Conservation (phyloP, 2,888 invertebrate genomes). For the Gastrophysa polygoni region DNA sequence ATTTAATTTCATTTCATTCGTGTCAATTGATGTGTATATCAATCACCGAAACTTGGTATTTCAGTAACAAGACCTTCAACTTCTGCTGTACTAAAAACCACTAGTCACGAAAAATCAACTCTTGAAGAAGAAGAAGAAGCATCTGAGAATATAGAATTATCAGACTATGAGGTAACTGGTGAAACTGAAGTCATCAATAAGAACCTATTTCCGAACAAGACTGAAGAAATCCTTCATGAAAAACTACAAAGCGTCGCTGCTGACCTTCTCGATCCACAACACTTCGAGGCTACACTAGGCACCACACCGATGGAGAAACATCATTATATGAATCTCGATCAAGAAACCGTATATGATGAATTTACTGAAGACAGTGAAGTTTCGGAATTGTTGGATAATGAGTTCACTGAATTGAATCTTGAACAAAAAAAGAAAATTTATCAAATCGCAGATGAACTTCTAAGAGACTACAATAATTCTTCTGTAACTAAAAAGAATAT, state of each 20-base stretch:
- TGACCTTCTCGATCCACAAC: slow-evolving; percentile 10
- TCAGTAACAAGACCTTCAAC: not conserved
- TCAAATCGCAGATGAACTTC: slow-evolving; percentile 4
- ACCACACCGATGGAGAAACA: not conserved
- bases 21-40: too few relatives aligned
- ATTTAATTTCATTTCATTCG: too few relatives aligned
- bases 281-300: slow-evolving; percentile 15
- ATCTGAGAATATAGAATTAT: not conserved
- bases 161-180: not conserved
- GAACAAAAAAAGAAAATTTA: not conserved
- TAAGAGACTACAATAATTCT: not conserved
- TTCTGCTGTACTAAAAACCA: not conserved
- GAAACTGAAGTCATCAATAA: not conserved
- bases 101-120: not conserved
- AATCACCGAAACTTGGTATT: not conserved
- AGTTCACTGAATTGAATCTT: not conserved
- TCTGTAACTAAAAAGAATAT: not conserved
- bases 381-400: not conserved
- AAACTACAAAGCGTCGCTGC: slow-evolving; percentile 8
- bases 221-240: slow-evolving; percentile 3
- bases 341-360: not conserved
- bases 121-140: not conserved
- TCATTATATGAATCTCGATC: not conserved
- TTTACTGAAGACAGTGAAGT: not conserved
- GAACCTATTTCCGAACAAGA: not conserved